Evolutionary conservation across 2,113 vertebrate species (phyloP).

Genomic region (Nothocercus julius): DNA sequence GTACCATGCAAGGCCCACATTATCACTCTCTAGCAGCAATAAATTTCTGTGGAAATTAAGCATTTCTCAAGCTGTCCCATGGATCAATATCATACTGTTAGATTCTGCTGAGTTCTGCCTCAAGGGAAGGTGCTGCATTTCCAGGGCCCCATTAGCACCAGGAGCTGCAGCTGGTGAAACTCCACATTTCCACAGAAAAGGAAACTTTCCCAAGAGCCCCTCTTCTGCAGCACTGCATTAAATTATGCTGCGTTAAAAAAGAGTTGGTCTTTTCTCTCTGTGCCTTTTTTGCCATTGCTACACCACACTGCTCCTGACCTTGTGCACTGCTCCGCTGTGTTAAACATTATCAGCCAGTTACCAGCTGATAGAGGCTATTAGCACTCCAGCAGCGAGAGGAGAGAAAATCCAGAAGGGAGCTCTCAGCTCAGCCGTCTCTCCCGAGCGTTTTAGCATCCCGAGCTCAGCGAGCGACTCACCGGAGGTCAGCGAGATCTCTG

Average conservation of each 20-base stretch:
- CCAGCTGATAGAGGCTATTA: not conserved
- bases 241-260: not conserved
- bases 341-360: not conserved
- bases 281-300: not conserved
- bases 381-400: not conserved
- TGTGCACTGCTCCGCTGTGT: not conserved
- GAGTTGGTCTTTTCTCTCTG: not conserved
- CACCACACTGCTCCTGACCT: not conserved
- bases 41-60: conserved; percentile 41
- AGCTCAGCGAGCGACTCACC: not conserved
- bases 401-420: not conserved
- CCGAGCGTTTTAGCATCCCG: not conserved
- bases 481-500: not conserved
- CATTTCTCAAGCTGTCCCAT: not conserved
- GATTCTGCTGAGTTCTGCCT: not conserved
- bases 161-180: not conserved
- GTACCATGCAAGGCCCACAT: not conserved
- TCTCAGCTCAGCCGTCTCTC: not conserved
- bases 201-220: not conserved
- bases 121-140: not conserved
- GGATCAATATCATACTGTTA: not conserved
- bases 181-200: not conserved
- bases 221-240: not conserved
- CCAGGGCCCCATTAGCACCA: not conserved
- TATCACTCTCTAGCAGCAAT: conserved; percentile 10